These are phyloP conservation scores for Helicoverpa armigera DNA, from an alignment of 1,140 invertebrate genomes.

Conservation along the genomic window DNA sequence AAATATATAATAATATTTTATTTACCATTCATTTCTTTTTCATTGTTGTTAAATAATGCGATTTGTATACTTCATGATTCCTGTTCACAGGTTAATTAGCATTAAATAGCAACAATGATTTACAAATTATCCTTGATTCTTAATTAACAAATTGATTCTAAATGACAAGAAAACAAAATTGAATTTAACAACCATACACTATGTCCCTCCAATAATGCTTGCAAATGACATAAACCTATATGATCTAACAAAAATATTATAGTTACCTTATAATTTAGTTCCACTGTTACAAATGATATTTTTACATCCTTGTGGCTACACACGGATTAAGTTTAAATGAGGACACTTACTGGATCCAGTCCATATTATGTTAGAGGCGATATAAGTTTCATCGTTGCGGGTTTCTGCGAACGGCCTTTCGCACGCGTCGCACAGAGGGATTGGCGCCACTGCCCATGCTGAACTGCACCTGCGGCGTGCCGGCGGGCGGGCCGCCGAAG, in stretches of 20 bases:
- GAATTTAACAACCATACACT: neutral
- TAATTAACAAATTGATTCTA: neutral
- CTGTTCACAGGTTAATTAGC: too few species aligned
- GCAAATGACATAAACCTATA: neutral
- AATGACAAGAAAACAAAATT: neutral
- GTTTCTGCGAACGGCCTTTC: conserved; percentile 70
- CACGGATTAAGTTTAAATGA: conserved; percentile 12
- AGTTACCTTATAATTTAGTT: conserved; percentile 34
- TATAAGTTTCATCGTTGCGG: conserved; percentile 64
- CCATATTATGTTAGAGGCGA: conserved; percentile 19
- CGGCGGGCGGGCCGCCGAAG: conserved; percentile 59
- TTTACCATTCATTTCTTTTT: too few species aligned
- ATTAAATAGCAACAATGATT: too few species aligned
- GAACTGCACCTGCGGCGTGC: conserved; percentile 65
- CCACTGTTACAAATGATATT: neutral
- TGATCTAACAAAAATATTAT: conserved; percentile 13
- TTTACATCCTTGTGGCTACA: conserved; percentile 17
- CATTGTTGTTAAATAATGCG: too few species aligned
- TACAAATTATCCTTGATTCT: neutral
- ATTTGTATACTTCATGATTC: too few species aligned
- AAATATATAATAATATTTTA: too few species aligned
- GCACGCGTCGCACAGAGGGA: conserved; percentile 58
- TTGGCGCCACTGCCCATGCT: conserved; percentile 69
- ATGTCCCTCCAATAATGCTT: neutral
- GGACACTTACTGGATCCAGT: conserved; percentile 44